Evolutionary conservation across 1,140 invertebrate genomes (phyloP).

Genomic region (Scaptomyza hsui): DNA sequence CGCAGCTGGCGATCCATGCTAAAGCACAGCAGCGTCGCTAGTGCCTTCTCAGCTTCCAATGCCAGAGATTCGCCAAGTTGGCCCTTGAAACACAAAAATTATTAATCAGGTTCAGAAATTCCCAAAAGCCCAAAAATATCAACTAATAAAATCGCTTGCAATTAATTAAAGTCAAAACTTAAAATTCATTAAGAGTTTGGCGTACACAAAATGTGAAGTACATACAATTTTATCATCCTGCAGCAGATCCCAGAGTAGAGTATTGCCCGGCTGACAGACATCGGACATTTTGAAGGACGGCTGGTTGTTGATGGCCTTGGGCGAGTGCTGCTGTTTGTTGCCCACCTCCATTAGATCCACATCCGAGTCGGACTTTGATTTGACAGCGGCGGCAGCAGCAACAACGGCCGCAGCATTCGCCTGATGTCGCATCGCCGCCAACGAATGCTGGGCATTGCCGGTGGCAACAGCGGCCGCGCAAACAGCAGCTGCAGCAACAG

Average conservation of each 20-base stretch:
- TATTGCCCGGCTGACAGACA: constrained; percentile 94
- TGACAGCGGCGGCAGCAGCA: constrained; percentile 57
- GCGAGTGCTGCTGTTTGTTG: constrained; percentile 72
- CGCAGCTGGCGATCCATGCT: constrained; percentile 94
- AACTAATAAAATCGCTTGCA: too few species aligned
- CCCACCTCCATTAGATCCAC: constrained; percentile 52
- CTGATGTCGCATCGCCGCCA: constrained; percentile 65
- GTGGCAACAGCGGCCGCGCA: constrained; percentile 72
- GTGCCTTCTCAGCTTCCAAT: constrained; percentile 94
- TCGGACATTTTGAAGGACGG: constrained; percentile 89
- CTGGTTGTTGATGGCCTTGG: constrained; percentile 71
- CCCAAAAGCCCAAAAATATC: too few species aligned
- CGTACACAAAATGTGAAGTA: constrained; percentile 36
- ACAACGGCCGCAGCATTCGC: constrained; percentile 68
- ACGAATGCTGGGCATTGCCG: constrained; percentile 70
- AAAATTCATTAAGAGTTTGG: neutral
- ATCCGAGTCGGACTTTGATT: constrained; percentile 65
- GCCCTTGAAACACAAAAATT: constrained; percentile 85
- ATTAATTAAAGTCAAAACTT: too few species aligned
- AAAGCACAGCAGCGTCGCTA: constrained; percentile 94
- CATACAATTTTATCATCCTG: constrained; percentile 96
- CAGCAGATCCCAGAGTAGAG: constrained; percentile 96
- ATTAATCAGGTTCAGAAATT: too few species aligned
- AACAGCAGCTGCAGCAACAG: constrained; percentile 68
- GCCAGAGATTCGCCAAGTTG: constrained; percentile 94